These are phyloP conservation scores for Alouatta palliata DNA, from an alignment of 2,113 vertebrate species.

Conservation along the genomic window DNA sequence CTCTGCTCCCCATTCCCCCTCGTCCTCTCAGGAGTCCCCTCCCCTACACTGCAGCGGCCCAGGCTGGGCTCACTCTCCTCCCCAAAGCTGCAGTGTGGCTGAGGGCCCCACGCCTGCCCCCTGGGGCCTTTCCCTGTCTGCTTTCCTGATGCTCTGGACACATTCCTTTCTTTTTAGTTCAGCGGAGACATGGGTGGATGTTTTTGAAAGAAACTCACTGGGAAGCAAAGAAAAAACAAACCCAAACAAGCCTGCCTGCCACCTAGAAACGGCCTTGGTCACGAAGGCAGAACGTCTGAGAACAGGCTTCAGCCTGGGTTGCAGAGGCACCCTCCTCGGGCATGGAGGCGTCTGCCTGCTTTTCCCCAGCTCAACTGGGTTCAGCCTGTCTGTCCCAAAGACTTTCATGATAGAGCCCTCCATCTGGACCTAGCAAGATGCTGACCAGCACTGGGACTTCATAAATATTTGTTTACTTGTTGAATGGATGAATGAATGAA, in stretches of 20 bases:
- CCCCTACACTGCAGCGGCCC: too few relatives aligned
- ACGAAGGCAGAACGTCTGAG: background rate
- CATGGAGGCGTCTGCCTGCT: background rate
- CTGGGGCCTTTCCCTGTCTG: background rate
- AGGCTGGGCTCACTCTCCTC: background rate
- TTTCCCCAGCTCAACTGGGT: background rate
- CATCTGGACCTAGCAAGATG: background rate
- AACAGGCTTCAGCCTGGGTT: background rate
- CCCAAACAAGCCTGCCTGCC: conserved; percentile 62
- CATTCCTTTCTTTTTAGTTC: conserved; percentile 76
- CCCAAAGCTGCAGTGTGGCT: background rate
- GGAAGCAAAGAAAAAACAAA: conserved; percentile 71
- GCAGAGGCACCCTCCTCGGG: background rate
- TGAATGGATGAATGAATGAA: background rate
- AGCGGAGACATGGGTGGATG: conserved; percentile 61
- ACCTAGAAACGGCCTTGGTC: conserved; percentile 49
- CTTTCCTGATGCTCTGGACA: conserved; percentile 4
- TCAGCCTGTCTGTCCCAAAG: background rate
- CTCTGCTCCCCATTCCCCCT: background rate
- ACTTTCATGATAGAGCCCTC: background rate
- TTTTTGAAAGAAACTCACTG: conserved; percentile 66
- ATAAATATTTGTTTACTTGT: background rate
- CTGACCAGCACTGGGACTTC: background rate
- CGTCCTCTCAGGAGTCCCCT: background rate
- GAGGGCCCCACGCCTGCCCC: background rate